phyloP scores from a whole-genome alignment of 2,888 invertebrate genomes.

The Lasius fuliginosus region DNA sequence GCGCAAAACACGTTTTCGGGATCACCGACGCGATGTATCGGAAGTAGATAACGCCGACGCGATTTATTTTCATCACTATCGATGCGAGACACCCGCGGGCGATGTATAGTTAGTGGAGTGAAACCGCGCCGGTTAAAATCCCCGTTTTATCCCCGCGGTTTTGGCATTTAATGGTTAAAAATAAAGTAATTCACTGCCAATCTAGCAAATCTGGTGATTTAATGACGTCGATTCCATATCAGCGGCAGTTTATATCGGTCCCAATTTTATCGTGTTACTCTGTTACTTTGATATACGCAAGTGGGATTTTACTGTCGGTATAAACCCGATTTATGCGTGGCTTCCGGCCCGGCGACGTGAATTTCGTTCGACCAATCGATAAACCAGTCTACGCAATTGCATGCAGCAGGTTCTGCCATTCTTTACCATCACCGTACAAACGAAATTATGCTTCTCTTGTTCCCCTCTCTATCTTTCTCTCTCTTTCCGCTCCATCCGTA shows the following conservation, averaged over 20 bases:
- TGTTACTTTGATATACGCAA: slow-evolving; percentile 54
- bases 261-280: slow-evolving; percentile 63
- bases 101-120: slow-evolving; percentile 50
- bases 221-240: slow-evolving; percentile 58
- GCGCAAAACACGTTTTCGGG: slow-evolving; percentile 52
- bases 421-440: slow-evolving; percentile 55
- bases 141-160: slow-evolving; percentile 46
- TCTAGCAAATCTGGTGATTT: slow-evolving; percentile 50
- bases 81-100: slow-evolving; percentile 53
- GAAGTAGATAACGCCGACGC: slow-evolving; percentile 56
- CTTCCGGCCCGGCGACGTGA: slow-evolving; percentile 61
- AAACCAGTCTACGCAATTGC: slow-evolving; percentile 59
- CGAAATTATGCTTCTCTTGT: slow-evolving; percentile 49
- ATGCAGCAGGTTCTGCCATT: slow-evolving; percentile 54
- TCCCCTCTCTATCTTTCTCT: neutral
- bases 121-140: slow-evolving; percentile 51
- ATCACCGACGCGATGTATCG: slow-evolving; percentile 56
- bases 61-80: slow-evolving; percentile 59
- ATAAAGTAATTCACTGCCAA: slow-evolving; percentile 58
- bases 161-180: slow-evolving; percentile 54
- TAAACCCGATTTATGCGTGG: slow-evolving; percentile 67
- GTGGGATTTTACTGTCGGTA: slow-evolving; percentile 64
- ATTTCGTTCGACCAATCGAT: slow-evolving; percentile 66
- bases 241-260: slow-evolving; percentile 50
- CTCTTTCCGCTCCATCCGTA: slow-evolving; percentile 4